Evolutionary conservation across 2,888 invertebrate genomes (phyloP).

Genomic region (Hirtodrosophila alboralis): DNA sequence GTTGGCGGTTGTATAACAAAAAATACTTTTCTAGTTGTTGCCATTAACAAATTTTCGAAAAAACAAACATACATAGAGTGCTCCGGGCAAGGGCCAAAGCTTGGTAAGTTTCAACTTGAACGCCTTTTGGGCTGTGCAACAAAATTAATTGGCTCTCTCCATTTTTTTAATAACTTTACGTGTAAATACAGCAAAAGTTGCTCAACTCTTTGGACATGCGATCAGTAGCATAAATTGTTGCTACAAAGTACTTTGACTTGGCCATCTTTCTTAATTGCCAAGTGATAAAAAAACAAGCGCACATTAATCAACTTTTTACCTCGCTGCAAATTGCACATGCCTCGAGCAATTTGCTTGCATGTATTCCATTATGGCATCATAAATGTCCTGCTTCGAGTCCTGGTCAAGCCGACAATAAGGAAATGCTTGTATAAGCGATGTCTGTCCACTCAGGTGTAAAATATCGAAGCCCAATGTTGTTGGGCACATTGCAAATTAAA

Average conservation of each 20-base stretch:
- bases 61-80: slow-evolving; percentile 33
- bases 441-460: slow-evolving; percentile 36
- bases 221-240: slow-evolving; percentile 37
- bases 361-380: slow-evolving; percentile 45
- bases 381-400: slow-evolving; percentile 23
- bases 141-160: slow-evolving; percentile 1
- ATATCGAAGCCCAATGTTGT: slow-evolving; percentile 16
- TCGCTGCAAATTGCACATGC: slow-evolving; percentile 30
- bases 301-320: slow-evolving; percentile 56
- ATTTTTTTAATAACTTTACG: slow-evolving; percentile 17
- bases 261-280: slow-evolving; percentile 18
- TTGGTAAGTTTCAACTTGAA: slow-evolving; percentile 47
- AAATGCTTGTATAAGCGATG: slow-evolving; percentile 4
- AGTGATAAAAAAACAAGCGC: slow-evolving; percentile 15
- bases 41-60: slow-evolving; percentile 56
- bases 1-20: slow-evolving; percentile 15
- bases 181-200: slow-evolving; percentile 28
- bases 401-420: slow-evolving; percentile 10
- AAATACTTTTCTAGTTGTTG: slow-evolving; percentile 43
- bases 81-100: slow-evolving; percentile 6
- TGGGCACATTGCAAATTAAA: slow-evolving; percentile 30
- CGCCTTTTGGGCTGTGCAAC: slow-evolving; percentile 40
- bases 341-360: slow-evolving; percentile 28
- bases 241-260: slow-evolving; percentile 35
- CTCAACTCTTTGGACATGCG: slow-evolving; percentile 3